These are phyloP conservation scores for Cairina moschata DNA, from an alignment of 2,113 vertebrate genomes.

Conservation along the genomic window DNA sequence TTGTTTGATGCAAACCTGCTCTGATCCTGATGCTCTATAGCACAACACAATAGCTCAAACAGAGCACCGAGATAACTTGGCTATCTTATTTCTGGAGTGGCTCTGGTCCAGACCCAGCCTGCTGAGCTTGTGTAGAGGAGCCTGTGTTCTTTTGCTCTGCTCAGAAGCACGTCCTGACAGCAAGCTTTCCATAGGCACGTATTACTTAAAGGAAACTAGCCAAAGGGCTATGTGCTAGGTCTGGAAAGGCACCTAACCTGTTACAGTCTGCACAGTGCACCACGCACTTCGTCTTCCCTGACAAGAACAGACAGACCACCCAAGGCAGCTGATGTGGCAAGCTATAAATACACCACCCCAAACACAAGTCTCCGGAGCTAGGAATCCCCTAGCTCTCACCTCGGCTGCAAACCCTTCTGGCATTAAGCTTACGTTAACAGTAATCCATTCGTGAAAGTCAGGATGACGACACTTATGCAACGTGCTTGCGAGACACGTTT, in stretches of 20 bases:
- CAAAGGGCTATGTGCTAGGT: background rate
- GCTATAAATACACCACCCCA: constrained; percentile 54
- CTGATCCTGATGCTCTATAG: background rate
- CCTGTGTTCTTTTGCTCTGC: background rate
- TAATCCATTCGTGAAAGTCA: background rate
- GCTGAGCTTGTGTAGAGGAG: constrained; percentile 13
- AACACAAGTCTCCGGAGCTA: constrained; percentile 21
- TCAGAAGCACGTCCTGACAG: background rate
- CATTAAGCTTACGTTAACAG: background rate
- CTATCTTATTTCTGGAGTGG: background rate
- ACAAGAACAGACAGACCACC: background rate
- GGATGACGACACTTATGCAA: background rate
- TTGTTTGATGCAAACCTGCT: background rate
- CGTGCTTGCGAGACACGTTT: rapidly evolving
- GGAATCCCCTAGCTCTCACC: constrained; percentile 34
- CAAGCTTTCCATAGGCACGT: background rate
- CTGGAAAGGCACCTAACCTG: background rate
- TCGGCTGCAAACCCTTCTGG: background rate
- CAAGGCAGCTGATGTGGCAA: background rate
- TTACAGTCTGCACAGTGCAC: background rate
- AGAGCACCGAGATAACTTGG: background rate
- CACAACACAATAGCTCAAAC: background rate
- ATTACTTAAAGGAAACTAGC: background rate
- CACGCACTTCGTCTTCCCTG: background rate
- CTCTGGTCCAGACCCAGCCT: constrained; percentile 17